Base-by-base conservation (phyloP, 2,113 vertebrate species). In the Atlantisia rogersi region DNA sequence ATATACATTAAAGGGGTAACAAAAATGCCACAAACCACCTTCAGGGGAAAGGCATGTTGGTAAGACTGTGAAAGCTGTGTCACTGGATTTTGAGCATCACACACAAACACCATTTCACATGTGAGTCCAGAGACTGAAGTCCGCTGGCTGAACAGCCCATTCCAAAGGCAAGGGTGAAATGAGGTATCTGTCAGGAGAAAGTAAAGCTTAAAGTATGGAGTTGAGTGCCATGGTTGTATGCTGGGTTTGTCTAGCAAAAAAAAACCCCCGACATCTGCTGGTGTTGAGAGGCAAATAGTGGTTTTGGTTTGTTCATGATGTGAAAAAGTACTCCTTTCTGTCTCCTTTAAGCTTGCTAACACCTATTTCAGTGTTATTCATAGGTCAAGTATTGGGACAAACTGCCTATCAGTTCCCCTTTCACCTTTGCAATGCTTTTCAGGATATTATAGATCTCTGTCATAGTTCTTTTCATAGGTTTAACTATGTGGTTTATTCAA, bases 101-200 rank as follows among this genome's bases (percentile, higher is more conserved):
- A 79, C 15, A 9, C 2, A 10, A 40, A 50, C 48, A 42, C 13
- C 8, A 9, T 77, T 60, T 44, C 48, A 75, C 0, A 0, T 35
- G 18, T 2, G 2, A 89, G 60, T 9, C 50, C 73, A 77, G 77
- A 70, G 68, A 63, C 10, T 52, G 40, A 92, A 91, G 91, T 94
- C 32, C 76, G 21, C 46, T 12, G 26, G 22, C 6, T 9, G 37
- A 48, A 71, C 11, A 12, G 42, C 39, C 37, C 12, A 2, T 65
- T 73, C 40, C 78, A 84, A 95, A 90, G 59, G 44, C 37, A 44
- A 46, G 9, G 19, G 29, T 40, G 52, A 70, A 59, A 80, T 40
- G 13, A 90, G 26, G 11, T 2, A 76, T 3, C 25, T 64, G 29
- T 17, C 35, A 53, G 44, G 59, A 85, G 40, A 70, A 85, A 77